Base-by-base conservation (phyloP, 2,888 invertebrate species). In the Deilephila elpenor region DNA sequence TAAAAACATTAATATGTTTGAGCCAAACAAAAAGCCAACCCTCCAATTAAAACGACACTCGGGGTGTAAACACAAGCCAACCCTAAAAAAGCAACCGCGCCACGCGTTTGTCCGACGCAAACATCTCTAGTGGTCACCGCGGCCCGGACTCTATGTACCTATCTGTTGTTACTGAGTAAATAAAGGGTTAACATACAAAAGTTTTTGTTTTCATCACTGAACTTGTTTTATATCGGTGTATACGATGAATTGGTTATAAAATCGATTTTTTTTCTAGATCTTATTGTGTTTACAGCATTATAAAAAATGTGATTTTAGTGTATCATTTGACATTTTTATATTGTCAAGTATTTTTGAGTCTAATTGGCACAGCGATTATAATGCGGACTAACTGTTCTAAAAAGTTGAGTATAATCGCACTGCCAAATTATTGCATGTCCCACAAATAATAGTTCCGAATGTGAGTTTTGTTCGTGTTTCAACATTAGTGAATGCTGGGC, bases 51-150 rank as follows among this genome's bases (percentile, higher is more conserved):
- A 73, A 72, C 29, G 11, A 56, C 61, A 70, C 74, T 74, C 70
- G 72, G 59, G 25, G 61, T 37, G 72, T 67, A 73, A 56, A 59
- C 56, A 73, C 37, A 37, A 34, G 44, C 56, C 71, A 78, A 74
- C 77, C 80, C 80, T 80, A 80, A 79, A 83, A 81, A 78, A 77
- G 75, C 75, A 74, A 71, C 72, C 53, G 64, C 34, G 53, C 73
- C 59, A 71, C 67, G 64, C 79, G 76, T 81, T 79, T 77, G 74
- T 61, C 70, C 25, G 71, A 59, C 29, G 72, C 79, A 78, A 80
- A 79, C 78, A 78, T 67, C 67, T 67, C 67, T 67, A 67, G 67
- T 51, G 34, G 62, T 71, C 74, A 32, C 34, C 60, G 60, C 71
- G 73, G 72, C 74, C 61, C 59, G 74, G 71, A 25, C 11, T 71